Percentiles rank a stretch among this genome's conserved stretches.
Evolutionary conservation across 1,140 invertebrate species (phyloP).

Genomic region (Pollicipes pollicipes): DNA sequence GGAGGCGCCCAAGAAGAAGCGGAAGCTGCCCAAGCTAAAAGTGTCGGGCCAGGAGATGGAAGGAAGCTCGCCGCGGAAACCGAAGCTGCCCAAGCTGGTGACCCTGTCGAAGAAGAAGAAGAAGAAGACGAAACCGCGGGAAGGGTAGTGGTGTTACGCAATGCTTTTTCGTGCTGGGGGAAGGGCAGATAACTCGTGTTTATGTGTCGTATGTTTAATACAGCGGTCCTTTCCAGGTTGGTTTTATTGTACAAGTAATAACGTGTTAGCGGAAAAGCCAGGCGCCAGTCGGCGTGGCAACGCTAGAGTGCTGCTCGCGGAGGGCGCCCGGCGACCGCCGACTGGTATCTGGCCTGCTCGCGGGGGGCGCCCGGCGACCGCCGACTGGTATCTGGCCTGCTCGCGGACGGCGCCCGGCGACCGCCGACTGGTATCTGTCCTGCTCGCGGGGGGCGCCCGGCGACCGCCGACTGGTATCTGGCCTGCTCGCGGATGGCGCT

Average conservation of each 20-base stretch:
- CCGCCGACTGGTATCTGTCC: neutral
- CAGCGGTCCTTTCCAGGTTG: neutral
- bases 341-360: no score
- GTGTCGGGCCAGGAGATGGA: neutral
- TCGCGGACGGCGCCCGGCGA: neutral
- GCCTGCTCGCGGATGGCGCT: neutral
- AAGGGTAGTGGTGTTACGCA: neutral
- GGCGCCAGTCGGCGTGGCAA: neutral
- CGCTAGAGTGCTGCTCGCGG: neutral
- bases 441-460: no score
- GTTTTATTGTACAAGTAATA: constrained; percentile 1
- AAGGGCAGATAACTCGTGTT: no score
- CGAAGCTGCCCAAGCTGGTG: neutral
- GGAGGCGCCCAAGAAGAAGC: no score
- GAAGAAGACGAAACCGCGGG: neutral
- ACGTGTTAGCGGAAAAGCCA: neutral
- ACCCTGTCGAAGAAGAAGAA: neutral
- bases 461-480: neutral
- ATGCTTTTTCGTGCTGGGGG: no score
- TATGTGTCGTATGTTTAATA: no score
- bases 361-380: no score
- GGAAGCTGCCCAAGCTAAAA: neutral
- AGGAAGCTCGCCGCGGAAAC: neutral
- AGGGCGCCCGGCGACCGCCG: neutral
- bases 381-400: neutral